Percentiles rank a stretch among this genome's conserved stretches.
Conservation (phyloP, 2,113 vertebrate species). For the Tachysurus fulvidraco region DNA sequence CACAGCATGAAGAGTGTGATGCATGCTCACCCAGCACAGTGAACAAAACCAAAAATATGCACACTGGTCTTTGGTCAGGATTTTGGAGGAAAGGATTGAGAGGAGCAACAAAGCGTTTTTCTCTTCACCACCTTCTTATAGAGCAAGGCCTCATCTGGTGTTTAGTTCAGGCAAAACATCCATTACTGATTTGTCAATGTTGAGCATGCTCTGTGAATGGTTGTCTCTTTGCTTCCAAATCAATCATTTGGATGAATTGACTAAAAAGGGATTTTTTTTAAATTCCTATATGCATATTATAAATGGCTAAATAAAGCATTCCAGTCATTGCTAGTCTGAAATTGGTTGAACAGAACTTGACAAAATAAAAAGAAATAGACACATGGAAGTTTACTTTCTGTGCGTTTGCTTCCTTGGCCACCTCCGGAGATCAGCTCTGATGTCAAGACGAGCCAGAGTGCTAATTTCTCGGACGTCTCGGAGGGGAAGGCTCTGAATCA, state of each 20-base stretch:
- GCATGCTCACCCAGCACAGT: slow-evolving; percentile 41
- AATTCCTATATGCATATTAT: slow-evolving; percentile 56
- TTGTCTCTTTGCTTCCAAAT: slow-evolving; percentile 58
- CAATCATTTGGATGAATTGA: slow-evolving; percentile 57
- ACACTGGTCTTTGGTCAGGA: slow-evolving; percentile 14
- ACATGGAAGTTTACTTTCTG: slow-evolving; percentile 61
- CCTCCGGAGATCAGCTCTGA: slow-evolving; percentile 27
- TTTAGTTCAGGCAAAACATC: slow-evolving; percentile 53
- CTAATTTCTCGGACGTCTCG: slow-evolving; percentile 56
- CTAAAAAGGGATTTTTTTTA: slow-evolving; percentile 47
- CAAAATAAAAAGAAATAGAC: slow-evolving; percentile 54
- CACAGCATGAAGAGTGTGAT: slow-evolving; percentile 48
- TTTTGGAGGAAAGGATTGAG: slow-evolving; percentile 18
- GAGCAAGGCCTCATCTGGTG: slow-evolving; percentile 44
- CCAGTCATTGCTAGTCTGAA: slow-evolving; percentile 58
- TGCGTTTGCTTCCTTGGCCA: slow-evolving; percentile 51
- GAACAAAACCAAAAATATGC: slow-evolving; percentile 29
- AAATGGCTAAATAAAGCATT: slow-evolving; percentile 32
- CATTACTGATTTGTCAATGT: slow-evolving; percentile 57
- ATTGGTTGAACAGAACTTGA: slow-evolving; percentile 65
- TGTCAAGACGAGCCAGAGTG: slow-evolving; percentile 54
- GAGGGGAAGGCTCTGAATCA: slow-evolving; percentile 67
- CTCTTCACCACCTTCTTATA: slow-evolving; percentile 3
- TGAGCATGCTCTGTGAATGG: slow-evolving; percentile 47
- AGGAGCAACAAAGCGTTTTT: slow-evolving; percentile 32